Evolutionary conservation across 2,797 vertebrate species (phyloP), one percentile per base, ranked within the genome.

Genomic region (Tokudaia tokunoshimensis): DNA sequence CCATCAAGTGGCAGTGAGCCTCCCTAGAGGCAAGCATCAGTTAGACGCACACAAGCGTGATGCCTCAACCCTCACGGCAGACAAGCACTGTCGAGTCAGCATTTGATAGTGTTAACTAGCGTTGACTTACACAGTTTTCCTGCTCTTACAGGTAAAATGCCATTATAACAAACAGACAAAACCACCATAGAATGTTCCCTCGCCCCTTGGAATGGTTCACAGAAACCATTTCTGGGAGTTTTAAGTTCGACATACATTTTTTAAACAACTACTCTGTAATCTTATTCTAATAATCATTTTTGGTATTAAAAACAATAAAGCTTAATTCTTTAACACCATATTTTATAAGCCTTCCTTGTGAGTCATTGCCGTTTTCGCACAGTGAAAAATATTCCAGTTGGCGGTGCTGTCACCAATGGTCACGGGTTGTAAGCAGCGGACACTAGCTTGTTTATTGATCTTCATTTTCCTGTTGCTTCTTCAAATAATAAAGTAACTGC

Each of bases 11-110:
- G 81, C 2, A 74, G 41, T 61, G 44, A 88, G 55, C 65, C 52
- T 87, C 72, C 8, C 0, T 59, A 63, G 95, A 92, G 81, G 87
- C 67, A 95, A 97, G 96, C 19, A 52, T 83, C 74, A 57, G 93
- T 98, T 97, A 98, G 98, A 93, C 93, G 59, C 72, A 67, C 5
- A 81, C 91, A 63, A 91, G 95, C 86, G 96, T 81, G 11, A 41
- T 55, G 76, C 98, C 97, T 95, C 98, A 97, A 97, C 80, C 88
- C 83, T 97, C 97, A 98, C 94, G 94, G 96, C 98, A 98, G 96
- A 98, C 97, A 98, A 97, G 98, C 98, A 98, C 96, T 94, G 98
- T 1, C 88, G 92, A 95, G 97, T 98, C 96, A 98, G 98, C 93
- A 93, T 97, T 89, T 95, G 76, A 37, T 80, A 95, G 89, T 95